A percentile compares a stretch with the other conserved stretches of the same genome.
phyloP scores from a whole-genome alignment of 1,140 invertebrate species.

The Amphibalanus amphitrite region DNA sequence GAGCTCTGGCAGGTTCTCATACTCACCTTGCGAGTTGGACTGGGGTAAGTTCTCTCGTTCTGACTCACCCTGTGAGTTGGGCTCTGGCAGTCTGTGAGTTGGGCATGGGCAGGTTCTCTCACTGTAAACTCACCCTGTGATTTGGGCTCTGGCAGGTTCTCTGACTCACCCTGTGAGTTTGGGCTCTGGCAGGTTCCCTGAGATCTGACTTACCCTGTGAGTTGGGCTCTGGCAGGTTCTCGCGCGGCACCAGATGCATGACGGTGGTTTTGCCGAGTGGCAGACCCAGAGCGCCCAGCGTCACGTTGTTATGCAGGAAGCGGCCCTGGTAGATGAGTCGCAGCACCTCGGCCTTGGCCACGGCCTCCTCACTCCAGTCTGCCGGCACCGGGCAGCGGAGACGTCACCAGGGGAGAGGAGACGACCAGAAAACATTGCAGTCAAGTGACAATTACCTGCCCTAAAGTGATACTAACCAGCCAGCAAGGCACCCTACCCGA shows the following conservation, averaged over 20 bases:
- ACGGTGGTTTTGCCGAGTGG: slow-evolving; percentile 93
- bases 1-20: no score
- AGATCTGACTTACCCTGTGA: slow-evolving; percentile 58
- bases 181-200: no score
- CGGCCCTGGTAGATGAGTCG: slow-evolving; percentile 97
- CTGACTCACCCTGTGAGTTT: no score
- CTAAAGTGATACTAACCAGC: no score
- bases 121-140: no score
- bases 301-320: slow-evolving; percentile 98
- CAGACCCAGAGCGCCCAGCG: slow-evolving; percentile 86
- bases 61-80: slow-evolving; percentile 81
- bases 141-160: no score
- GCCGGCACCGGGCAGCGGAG: slow-evolving; percentile 14
- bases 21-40: no score
- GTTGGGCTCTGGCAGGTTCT: slow-evolving; percentile 97
- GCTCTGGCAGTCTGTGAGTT: slow-evolving; percentile 95
- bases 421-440: no score
- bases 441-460: no score
- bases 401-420: no score
- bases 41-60: no score
- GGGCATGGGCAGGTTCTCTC: slow-evolving; percentile 34
- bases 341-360: slow-evolving; percentile 89
- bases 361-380: slow-evolving; percentile 92
- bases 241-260: slow-evolving; percentile 97
- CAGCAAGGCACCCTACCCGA: no score